phyloP scores from a whole-genome alignment of 2,113 vertebrate genomes.

The Callipepla squamata region DNA sequence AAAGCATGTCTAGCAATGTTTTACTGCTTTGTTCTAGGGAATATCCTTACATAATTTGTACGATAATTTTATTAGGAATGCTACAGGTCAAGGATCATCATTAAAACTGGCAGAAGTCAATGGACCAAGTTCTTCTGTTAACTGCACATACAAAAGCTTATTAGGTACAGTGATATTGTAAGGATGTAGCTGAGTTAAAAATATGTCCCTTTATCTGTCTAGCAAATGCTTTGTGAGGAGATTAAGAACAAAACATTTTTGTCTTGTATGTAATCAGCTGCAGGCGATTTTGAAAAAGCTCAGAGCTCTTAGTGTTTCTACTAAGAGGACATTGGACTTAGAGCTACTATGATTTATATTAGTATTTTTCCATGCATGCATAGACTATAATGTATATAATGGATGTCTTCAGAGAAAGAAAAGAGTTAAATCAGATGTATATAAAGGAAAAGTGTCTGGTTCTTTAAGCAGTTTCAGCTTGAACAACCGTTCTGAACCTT shows the following conservation, averaged over 20 bases:
- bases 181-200: not conserved
- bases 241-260: not conserved
- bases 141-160: not conserved
- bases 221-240: not conserved
- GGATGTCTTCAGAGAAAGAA: not conserved
- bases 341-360: not conserved
- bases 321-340: not conserved
- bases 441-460: not conserved
- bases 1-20: conserved; percentile 30
- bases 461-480: not conserved
- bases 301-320: not conserved
- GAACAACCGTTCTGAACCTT: not conserved
- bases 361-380: not conserved
- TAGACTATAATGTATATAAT: not conserved
- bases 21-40: conserved; percentile 41
- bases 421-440: not conserved
- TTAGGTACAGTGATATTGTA: not conserved
- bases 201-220: not conserved
- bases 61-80: conserved; percentile 53
- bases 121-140: not conserved
- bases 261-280: not conserved
- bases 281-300: not conserved
- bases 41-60: conserved; percentile 20
- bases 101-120: conserved; percentile 18
- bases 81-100: conserved; percentile 58